phyloP scores from a whole-genome alignment of 1,140 invertebrate species.

The Wiebesia pumilae region DNA sequence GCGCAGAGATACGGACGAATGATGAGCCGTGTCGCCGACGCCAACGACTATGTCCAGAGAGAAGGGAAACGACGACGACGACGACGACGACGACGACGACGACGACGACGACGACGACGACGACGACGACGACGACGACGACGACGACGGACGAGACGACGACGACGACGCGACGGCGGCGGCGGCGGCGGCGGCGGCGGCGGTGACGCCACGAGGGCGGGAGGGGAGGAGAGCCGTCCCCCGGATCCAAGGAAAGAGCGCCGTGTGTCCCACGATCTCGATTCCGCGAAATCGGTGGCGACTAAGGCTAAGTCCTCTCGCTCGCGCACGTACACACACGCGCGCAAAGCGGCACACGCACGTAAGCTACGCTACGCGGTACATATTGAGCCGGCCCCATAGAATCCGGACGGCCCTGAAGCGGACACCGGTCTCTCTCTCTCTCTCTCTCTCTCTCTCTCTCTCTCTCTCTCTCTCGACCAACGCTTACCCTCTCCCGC shows the following conservation, averaged over 20 bases:
- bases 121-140: not conserved
- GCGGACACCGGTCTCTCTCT: slow-evolving; percentile 34
- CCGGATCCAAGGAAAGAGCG: slow-evolving; percentile 23
- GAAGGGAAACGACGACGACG: not conserved
- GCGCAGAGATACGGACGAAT: not conserved
- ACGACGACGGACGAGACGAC: not conserved
- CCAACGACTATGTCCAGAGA: not conserved
- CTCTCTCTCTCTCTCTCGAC: not conserved
- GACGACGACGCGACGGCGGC: no score
- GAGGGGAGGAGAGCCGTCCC: not conserved
- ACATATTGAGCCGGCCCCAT: not conserved
- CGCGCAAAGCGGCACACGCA: no score
- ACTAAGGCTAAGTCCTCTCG: slow-evolving; percentile 11
- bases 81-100: not conserved
- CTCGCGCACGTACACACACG: not conserved
- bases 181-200: not conserved
- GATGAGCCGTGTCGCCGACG: not conserved
- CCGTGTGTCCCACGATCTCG: slow-evolving; percentile 42
- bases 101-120: not conserved
- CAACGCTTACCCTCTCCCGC: not conserved
- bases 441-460: not conserved
- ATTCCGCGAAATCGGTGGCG: slow-evolving; percentile 47
- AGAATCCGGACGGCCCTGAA: slow-evolving; percentile 53
- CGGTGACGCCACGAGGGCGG: not conserved
- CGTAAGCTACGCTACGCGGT: no score